Base-by-base conservation (phyloP, 23 tunicate species). In the Trididemnum clinides region DNA sequence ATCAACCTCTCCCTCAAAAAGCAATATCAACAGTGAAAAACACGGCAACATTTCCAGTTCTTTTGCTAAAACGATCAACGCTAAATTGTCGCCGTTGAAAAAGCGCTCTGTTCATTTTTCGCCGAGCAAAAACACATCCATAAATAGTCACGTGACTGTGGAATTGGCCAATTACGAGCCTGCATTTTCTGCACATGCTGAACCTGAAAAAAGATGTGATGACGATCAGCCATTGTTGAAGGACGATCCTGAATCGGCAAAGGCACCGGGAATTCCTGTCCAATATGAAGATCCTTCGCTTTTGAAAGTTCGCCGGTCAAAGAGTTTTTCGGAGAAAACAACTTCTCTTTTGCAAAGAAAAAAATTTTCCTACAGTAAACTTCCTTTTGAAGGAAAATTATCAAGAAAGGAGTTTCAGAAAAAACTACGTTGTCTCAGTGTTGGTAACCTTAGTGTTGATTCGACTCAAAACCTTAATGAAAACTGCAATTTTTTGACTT, bases 321-420 rank as follows among this genome's bases (percentile, higher is more conserved):
- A 71, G 64, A 86, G 90, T 64, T 77, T 86, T 37, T 38, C 77
- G 22, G 90, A 64, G 59, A 85, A 85, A 33, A 21, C 20, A 5
- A 49, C 34, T 1, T 28, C 72, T 33, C 22, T 32, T 15, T 33
- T 31, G 10, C 20, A n/a, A 59, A 59, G 25, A 59, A 10, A 25
- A 59, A 6, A 6, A 31, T 6, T 6, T 5, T 31, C 22, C 6
- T 23, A 10, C 36, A 3, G 4, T 6, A 29, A 29, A 20, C 37
- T 28, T 32, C 10, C 19, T 20, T 29, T n/a, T 6, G 31, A 66
- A 66, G 36, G 10, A 20, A n/a, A n/a, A n/a, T 15, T 44, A 7
- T 7, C 10, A 44, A 10, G 5, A 3, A 59, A 12, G 25, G 22
- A n/a, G 27, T 10, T n/a, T 12, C 66, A 59, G 5, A 59, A n/a